Evolutionary conservation across 2,888 invertebrate species (phyloP), one percentile per base, ranked within the genome.

Genomic region (Macroteleia sp.): DNA sequence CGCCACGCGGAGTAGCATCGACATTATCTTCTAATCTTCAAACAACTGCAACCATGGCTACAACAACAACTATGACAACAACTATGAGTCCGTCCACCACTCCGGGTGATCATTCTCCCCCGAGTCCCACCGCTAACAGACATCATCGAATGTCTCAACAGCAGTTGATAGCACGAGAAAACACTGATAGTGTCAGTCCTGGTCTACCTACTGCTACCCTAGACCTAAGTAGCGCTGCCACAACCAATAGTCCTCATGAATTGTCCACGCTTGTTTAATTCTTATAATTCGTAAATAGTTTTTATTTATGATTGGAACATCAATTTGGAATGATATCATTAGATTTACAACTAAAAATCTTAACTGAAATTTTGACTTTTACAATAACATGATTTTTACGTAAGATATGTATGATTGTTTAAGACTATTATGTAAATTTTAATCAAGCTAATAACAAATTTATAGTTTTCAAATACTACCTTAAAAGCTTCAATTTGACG

Each of bases 191-290:
- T 77, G 93, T 94, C 8, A 94, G 94, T 87, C 94, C 94, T 0
- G 94, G 94, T 3, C 91, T 94, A 83, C 94, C 94, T 12, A 88
- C 93, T 2, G 92, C 93, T 3, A 94, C 94, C 10, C 89, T 94
- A 64, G 94, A 94, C 88, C 91, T 94, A 84, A 95, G 94, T 86
- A 94, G 94, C 86, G 94, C 94, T n/a, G 93, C 93, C 70, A 94
- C 93, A 12, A 93, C 93, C 10, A 94, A 94, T 86, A 94, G 94
- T 44, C 93, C 94, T 36, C 95, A 95, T 82, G 95, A 95, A 89
- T 91, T 95, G 52, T 95, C 95, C 25, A 95, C 95, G n/a, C 92
- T 95, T 83, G 95, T 95, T 62, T 95, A 91, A 93, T n/a, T n/a
- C n/a, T n/a, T n/a, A n/a, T n/a, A n/a, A n/a, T n/a, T n/a, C n/a